Base-by-base conservation (phyloP, 2,113 vertebrate species). In the Brienomyrus brachyistius region DNA sequence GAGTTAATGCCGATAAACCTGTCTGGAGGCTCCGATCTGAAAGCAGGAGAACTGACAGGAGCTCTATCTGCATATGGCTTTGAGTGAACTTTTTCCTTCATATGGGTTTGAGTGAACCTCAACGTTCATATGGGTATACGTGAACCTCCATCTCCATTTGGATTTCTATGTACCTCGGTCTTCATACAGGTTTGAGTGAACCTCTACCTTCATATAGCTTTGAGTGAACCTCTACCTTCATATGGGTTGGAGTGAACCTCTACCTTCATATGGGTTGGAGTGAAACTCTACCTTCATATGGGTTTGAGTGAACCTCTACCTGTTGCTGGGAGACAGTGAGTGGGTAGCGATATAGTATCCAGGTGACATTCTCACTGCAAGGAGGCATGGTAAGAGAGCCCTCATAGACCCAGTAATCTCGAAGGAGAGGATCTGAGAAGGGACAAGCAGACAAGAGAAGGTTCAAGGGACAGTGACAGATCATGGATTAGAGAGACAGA, bases 321-420 rank as follows among this genome's bases (percentile, higher is more conserved):
- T 99, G 98, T 88, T 97, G 89, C 94, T 99, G 98, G 91, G 98
- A 99, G 94, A 99, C 96, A 88, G 98, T 99, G 92, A 99, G 96
- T 90, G 98, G 98, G 92, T 99, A 99, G 87, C 98, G 97, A 92
- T 98, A 99, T 31, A 99, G 95, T 93, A 99, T 98, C 98, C 98
- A 99, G 89, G 96, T 98, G 90, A 99, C 98, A 6, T 97, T 97
- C 94, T 99, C 98, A 89, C 96, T 98, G 92, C 98, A 99, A 15
- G 98, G 98, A 0, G 98, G 98, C 4, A 98, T 97, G 9, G 98
- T 99, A 21, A 99, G 96, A n/a, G 98, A 99, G 50, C 98, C 98
- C 94, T 99, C 97, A 40, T 99, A 99, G 45, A 99, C 98, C 98
- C 98, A 99, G 93, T 99, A 99, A 94, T 99, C 98, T 93, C 98